phyloP scores from a whole-genome alignment of 2,113 vertebrate species.

The Xiphophorus maculatus region DNA sequence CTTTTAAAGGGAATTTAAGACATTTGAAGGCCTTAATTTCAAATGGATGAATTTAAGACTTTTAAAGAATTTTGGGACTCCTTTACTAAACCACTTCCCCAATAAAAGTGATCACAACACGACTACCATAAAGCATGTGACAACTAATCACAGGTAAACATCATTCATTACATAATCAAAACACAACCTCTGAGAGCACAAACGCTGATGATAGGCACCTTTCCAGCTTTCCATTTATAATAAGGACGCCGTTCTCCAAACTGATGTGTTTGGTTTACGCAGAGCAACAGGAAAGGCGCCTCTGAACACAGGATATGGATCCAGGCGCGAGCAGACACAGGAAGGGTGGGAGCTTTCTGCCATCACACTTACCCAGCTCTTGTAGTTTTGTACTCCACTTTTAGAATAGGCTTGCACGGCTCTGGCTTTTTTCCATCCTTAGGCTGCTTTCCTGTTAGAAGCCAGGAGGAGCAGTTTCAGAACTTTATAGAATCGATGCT shows the following conservation, averaged over 20 bases:
- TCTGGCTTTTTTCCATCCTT: constrained; percentile 99
- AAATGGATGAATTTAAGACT: too few relatives aligned
- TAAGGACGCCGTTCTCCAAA: neutral
- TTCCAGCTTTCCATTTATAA: neutral
- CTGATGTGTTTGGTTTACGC: constrained; percentile 5
- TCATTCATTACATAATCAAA: neutral
- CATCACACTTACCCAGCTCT: constrained; percentile 88
- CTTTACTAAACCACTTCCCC: neutral
- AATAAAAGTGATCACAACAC: neutral
- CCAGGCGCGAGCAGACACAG: constrained; percentile 38
- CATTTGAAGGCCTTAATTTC: too few relatives aligned
- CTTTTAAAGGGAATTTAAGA: too few relatives aligned
- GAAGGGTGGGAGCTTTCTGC: constrained; percentile 45
- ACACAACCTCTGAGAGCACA: neutral
- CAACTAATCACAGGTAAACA: neutral
- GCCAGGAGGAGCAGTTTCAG: constrained; percentile 2
- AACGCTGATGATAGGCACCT: neutral
- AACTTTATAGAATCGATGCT: neutral
- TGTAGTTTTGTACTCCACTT: constrained; percentile 98
- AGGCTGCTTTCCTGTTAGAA: constrained; percentile 89
- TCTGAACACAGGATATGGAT: constrained; percentile 54
- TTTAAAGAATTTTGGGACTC: too few relatives aligned
- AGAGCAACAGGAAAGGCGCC: constrained; percentile 68
- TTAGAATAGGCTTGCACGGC: constrained; percentile 97
- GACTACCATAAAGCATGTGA: neutral